phyloP scores from a whole-genome alignment of 2,888 invertebrate genomes.

The Aricia artaxerxes region DNA sequence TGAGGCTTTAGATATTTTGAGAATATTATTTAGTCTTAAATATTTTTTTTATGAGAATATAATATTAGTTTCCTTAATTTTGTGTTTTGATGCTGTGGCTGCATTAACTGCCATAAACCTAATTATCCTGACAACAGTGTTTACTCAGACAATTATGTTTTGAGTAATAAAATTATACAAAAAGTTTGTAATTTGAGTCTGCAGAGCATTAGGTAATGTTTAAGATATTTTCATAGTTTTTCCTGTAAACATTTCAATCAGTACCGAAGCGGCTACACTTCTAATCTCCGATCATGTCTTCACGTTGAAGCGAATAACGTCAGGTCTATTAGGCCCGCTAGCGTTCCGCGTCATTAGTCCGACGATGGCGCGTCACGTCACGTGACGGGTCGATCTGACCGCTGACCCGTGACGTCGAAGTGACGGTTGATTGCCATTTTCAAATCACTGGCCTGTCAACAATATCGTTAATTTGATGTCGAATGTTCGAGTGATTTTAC shows the following conservation, averaged over 20 bases:
- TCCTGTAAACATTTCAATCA: neutral
- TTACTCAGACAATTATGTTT: no score
- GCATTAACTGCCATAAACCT: no score
- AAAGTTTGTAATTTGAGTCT: no score
- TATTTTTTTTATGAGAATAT: no score
- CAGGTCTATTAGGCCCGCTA: conserved; percentile 21
- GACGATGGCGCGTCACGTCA: conserved; percentile 2
- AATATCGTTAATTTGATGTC: conserved; percentile 21
- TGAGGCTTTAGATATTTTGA: neutral
- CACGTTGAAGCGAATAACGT: neutral
- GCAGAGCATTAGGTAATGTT: no score
- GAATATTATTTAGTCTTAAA: neutral
- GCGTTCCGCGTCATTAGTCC: conserved; percentile 26
- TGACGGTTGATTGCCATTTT: conserved; percentile 17
- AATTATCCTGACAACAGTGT: no score
- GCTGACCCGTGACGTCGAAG: neutral
- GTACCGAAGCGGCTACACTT: neutral
- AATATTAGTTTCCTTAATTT: no score
- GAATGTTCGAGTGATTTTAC: neutral
- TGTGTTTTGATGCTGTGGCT: no score
- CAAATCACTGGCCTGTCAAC: conserved; percentile 16
- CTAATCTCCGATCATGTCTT: neutral
- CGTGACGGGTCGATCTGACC: neutral
- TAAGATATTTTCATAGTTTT: neutral
- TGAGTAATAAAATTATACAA: no score